phyloP scores from a whole-genome alignment of 2,888 invertebrate genomes.

The Phortica magna region DNA sequence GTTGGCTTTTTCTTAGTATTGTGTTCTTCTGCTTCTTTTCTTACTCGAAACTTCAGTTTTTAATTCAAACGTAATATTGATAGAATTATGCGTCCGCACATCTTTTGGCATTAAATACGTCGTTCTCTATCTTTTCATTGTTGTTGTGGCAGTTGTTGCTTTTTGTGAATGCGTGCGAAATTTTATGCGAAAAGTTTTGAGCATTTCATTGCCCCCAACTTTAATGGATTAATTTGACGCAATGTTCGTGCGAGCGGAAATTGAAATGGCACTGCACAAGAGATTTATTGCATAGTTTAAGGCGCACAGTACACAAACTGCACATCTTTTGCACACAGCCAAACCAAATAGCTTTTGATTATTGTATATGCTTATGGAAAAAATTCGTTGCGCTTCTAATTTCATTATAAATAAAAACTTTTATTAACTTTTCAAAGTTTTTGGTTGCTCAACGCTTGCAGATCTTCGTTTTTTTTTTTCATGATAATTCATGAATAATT shows the following conservation, averaged over 20 bases:
- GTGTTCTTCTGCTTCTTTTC: background rate
- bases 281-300: slow-evolving; percentile 59
- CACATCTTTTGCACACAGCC: background rate
- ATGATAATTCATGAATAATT: slow-evolving; percentile 60
- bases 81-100: slow-evolving; percentile 36
- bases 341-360: background rate
- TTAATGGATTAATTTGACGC: slow-evolving; percentile 69
- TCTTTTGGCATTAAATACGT: background rate
- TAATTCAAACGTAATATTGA: slow-evolving; percentile 13
- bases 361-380: background rate
- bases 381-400: slow-evolving; percentile 47
- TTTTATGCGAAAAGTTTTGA: slow-evolving; percentile 68
- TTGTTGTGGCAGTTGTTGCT: background rate
- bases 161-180: slow-evolving; percentile 11
- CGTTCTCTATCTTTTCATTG: background rate
- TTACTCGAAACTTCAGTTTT: background rate
- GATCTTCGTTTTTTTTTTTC: slow-evolving; percentile 23
- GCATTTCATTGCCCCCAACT: slow-evolving; percentile 63
- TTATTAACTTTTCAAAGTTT: slow-evolving; percentile 51
- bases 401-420: slow-evolving; percentile 54
- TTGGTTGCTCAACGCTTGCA: slow-evolving; percentile 3
- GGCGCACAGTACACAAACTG: slow-evolving; percentile 26
- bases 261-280: slow-evolving; percentile 55
- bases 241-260: slow-evolving; percentile 63
- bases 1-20: background rate